phyloP scores from a whole-genome alignment of 2,113 vertebrate species.

The Fregetta grallaria region DNA sequence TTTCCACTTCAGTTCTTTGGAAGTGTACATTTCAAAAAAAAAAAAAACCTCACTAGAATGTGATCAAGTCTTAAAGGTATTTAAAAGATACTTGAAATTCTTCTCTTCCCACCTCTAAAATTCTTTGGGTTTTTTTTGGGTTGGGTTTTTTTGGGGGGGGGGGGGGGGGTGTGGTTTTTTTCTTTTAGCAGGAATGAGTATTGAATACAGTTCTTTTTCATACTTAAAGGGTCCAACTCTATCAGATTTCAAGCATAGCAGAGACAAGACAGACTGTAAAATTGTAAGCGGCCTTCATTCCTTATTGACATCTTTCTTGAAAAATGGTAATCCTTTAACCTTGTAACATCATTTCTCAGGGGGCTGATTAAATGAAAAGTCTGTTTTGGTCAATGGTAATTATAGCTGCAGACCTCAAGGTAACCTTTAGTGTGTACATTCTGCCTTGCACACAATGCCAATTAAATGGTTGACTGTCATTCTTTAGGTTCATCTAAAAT shows the following conservation, averaged over 20 bases:
- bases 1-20: not conserved
- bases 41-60: not conserved
- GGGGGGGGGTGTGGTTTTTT: too few relatives aligned
- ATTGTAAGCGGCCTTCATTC: not conserved
- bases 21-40: not conserved
- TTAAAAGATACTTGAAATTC: not conserved
- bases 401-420: not conserved
- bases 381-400: slow-evolving; percentile 4
- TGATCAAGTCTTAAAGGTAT: not conserved
- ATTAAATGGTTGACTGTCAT: slow-evolving; percentile 24
- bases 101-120: not conserved
- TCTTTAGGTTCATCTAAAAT: slow-evolving; percentile 44
- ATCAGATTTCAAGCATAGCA: not conserved
- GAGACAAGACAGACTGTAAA: not conserved
- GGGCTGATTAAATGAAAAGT: slow-evolving; percentile 26
- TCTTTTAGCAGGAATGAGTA: not conserved
- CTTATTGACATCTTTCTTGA: slow-evolving; percentile 8
- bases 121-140: not conserved
- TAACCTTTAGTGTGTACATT: not conserved
- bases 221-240: not conserved
- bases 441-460: not conserved
- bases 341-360: not conserved
- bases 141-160: not conserved
- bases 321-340: slow-evolving; percentile 12
- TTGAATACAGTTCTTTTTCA: not conserved